A percentile compares a stretch with the other conserved stretches of the same genome.
Conservation (phyloP, 2,797 vertebrate species). For the Mareca penelope region DNA sequence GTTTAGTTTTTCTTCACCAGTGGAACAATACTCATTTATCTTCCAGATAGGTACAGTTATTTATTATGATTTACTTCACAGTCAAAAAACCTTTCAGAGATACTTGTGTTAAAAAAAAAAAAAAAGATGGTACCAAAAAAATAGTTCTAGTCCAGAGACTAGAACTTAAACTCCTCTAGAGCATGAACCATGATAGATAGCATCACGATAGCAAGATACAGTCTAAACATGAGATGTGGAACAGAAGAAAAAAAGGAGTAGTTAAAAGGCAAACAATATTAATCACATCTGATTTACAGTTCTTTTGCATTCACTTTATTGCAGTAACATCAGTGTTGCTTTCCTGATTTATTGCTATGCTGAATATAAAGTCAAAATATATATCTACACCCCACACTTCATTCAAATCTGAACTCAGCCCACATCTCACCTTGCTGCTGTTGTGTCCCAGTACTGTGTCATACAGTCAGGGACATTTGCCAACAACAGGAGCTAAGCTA, state of each 20-base stretch:
- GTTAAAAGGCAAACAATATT: neutral
- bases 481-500: neutral
- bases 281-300: neutral
- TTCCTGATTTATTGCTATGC: neutral
- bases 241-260: neutral
- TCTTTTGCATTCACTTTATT: neutral
- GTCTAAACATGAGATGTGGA: neutral
- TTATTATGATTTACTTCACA: neutral
- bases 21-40: neutral
- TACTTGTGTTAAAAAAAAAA: neutral
- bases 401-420: neutral
- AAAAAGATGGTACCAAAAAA: neutral
- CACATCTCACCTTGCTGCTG: neutral
- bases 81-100: neutral
- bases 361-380: neutral
- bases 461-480: neutral
- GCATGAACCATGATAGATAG: neutral
- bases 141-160: neutral
- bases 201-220: neutral
- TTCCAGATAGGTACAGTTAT: neutral
- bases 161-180: neutral
- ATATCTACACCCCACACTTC: too few species aligned
- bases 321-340: neutral
- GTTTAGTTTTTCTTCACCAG: neutral
- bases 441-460: neutral